phyloP scores from a whole-genome alignment of 2,113 vertebrate genomes.

The Apeltes quadracus region DNA sequence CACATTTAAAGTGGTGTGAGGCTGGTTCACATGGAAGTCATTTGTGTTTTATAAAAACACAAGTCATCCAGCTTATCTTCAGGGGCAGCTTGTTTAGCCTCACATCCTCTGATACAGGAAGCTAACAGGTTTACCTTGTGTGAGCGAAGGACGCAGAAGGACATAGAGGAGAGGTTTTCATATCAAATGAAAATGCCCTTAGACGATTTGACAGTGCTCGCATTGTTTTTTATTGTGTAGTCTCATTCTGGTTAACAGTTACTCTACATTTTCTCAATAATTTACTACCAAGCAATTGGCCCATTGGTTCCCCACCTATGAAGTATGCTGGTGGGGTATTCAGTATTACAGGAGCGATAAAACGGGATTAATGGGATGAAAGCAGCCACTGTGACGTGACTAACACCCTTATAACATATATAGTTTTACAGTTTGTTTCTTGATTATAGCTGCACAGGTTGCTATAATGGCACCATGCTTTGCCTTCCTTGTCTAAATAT shows the following conservation, averaged over 20 bases:
- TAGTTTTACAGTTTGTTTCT: not conserved
- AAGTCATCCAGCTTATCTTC: slow-evolving; percentile 29
- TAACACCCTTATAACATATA: not conserved
- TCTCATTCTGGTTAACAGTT: no score
- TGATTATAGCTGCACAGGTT: slow-evolving; percentile 25
- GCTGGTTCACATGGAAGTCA: not conserved
- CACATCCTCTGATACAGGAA: slow-evolving; percentile 44
- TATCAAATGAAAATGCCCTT: not conserved
- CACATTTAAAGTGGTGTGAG: not conserved
- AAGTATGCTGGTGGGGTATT: not conserved
- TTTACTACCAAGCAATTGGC: no score
- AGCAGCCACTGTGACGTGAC: not conserved
- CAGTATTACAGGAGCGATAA: no score
- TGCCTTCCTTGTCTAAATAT: slow-evolving; percentile 63
- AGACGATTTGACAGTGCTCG: not conserved
- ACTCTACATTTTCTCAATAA: not conserved
- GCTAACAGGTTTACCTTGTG: slow-evolving; percentile 32
- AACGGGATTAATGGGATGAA: not conserved
- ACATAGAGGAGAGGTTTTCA: slow-evolving; percentile 3
- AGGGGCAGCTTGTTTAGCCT: slow-evolving; percentile 40
- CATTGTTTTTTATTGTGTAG: no score
- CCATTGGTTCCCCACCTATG: not conserved
- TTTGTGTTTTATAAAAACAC: not conserved
- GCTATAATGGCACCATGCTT: slow-evolving; percentile 20
- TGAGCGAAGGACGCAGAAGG: slow-evolving; percentile 12